Percentiles rank a stretch among this genome's conserved stretches.
phyloP scores from a whole-genome alignment of 2,797 vertebrate genomes.

The Margarornis squamiger region DNA sequence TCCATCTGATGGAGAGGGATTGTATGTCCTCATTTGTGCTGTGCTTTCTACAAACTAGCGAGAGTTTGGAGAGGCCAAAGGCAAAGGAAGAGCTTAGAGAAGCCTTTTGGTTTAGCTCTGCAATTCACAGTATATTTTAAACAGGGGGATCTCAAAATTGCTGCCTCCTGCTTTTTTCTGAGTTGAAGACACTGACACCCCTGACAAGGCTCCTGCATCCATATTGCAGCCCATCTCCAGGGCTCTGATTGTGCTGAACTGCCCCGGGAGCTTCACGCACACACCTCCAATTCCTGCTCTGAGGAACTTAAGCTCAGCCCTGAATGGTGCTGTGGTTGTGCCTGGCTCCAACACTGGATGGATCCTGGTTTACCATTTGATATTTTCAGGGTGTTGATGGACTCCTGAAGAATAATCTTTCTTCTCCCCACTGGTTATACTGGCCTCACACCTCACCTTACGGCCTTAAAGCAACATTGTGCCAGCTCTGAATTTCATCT shows the following conservation, averaged over 20 bases:
- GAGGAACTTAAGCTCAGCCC: neutral
- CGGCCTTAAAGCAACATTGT: accelerated
- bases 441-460: neutral
- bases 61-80: neutral
- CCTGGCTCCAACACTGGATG: accelerated
- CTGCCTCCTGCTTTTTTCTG: neutral
- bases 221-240: neutral
- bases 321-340: neutral
- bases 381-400: neutral
- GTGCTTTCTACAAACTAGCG: neutral
- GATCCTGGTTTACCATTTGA: neutral
- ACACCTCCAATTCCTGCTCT: neutral
- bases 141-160: neutral
- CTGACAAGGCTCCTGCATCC: neutral
- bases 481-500: neutral
- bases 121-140: neutral
- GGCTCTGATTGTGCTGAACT: neutral
- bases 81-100: neutral
- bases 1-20: neutral
- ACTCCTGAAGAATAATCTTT: neutral
- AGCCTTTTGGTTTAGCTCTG: neutral
- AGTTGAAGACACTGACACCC: accelerated
- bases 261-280: neutral
- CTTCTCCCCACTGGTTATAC: neutral
- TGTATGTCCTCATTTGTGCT: neutral